Evolutionary conservation across 2,797 vertebrate genomes (phyloP).

Genomic region (Myotis findleyi): DNA sequence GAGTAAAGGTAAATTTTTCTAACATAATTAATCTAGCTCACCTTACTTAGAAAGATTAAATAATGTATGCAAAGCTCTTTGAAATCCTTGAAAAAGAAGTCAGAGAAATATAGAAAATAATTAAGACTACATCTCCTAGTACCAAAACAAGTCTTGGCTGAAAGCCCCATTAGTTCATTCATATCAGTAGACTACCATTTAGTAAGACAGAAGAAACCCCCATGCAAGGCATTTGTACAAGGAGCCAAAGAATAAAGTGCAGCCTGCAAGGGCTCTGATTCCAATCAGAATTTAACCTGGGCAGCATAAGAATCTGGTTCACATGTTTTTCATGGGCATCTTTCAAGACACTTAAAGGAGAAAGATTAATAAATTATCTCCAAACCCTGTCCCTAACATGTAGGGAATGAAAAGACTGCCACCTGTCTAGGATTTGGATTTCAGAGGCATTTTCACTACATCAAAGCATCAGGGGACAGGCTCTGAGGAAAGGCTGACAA

Average conservation of each 20-base stretch:
- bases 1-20: constrained; percentile 33
- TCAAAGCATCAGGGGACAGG: constrained; percentile 60
- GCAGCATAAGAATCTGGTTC: constrained; percentile 18
- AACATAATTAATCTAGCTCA: constrained; percentile 20
- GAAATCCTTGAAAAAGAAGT: background rate
- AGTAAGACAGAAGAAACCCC: background rate
- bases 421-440: constrained; percentile 77
- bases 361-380: constrained; percentile 69
- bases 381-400: constrained; percentile 22
- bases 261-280: background rate
- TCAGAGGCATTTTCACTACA: constrained; percentile 46
- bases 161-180: background rate
- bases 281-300: background rate
- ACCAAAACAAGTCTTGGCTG: background rate
- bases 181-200: background rate
- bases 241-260: background rate
- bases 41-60: background rate
- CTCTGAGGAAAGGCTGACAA: constrained; percentile 19
- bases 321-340: constrained; percentile 41
- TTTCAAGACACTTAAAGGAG: constrained; percentile 57
- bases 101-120: background rate
- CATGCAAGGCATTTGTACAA: background rate
- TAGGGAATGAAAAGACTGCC: constrained; percentile 55
- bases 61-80: constrained; percentile 24
- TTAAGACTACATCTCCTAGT: background rate